Evolutionary conservation across 2,888 invertebrate species (phyloP).

Genomic region (Agrochola lychnidis): DNA sequence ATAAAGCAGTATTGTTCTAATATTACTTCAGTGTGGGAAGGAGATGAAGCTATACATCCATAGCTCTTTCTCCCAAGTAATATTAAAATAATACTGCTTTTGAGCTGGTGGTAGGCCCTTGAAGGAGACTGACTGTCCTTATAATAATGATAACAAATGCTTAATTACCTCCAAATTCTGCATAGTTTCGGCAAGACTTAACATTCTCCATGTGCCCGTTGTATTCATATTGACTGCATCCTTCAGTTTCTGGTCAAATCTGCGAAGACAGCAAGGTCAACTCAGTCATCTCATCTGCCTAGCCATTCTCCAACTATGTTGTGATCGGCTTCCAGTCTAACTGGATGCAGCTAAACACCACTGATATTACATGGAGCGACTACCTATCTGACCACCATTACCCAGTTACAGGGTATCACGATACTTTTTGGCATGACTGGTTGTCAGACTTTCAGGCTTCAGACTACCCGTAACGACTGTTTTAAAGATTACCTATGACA

Average conservation of each 20-base stretch:
- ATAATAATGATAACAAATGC: not conserved
- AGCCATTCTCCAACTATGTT: no score
- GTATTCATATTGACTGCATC: constrained; percentile 96
- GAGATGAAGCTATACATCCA: no score
- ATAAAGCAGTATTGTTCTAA: no score
- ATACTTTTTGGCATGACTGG: not conserved
- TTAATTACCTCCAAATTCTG: constrained; percentile 90
- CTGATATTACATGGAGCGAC: not conserved
- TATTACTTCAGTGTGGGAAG: no score
- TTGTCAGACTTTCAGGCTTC: not conserved
- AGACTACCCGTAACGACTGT: not conserved
- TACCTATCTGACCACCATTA: not conserved
- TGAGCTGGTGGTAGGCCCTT: no score
- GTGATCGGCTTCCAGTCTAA: not conserved
- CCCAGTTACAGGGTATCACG: not conserved
- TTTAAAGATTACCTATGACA: no score
- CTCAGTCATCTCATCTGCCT: not conserved
- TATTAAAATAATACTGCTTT: no score
- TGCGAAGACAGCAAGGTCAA: constrained; percentile 72
- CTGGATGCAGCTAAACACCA: not conserved
- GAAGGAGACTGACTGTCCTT: not conserved
- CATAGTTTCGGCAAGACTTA: constrained; percentile 94
- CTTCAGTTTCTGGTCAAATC: constrained; percentile 96
- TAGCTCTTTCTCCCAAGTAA: no score
- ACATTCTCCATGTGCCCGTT: constrained; percentile 94